Evolutionary conservation across 2,113 vertebrate species (phyloP).

Genomic region (Actenoides lindsayi): DNA sequence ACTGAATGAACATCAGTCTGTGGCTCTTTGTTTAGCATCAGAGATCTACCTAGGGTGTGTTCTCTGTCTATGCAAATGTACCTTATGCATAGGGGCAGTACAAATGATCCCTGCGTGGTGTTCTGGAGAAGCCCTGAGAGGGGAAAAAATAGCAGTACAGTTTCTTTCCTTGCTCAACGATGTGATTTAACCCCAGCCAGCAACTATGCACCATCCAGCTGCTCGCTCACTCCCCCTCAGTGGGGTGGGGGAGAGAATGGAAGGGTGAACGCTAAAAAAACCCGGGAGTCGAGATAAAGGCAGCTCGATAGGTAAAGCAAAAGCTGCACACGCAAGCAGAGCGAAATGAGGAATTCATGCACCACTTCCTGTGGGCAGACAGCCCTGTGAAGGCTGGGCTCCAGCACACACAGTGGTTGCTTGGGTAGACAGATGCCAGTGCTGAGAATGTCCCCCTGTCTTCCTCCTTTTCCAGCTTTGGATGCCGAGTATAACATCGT

Average conservation of each 20-base stretch:
- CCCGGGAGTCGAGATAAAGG: neutral
- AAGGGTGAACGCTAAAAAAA: neutral
- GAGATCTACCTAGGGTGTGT: neutral
- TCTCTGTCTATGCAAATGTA: neutral
- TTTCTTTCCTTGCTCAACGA: neutral
- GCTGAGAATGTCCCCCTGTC: neutral
- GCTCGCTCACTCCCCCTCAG: neutral
- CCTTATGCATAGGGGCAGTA: neutral
- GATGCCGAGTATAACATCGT: neutral
- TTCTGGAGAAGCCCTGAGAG: neutral
- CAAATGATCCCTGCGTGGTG: accelerated
- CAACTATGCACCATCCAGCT: neutral
- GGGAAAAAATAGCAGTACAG: neutral
- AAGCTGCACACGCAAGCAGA: neutral
- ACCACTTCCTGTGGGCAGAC: neutral
- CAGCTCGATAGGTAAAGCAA: neutral
- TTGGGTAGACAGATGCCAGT: neutral
- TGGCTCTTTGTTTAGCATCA: neutral
- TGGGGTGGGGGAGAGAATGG: neutral
- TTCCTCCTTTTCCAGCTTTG: neutral
- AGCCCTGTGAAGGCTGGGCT: neutral
- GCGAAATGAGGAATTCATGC: neutral
- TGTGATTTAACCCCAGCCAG: neutral
- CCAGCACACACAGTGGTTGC: neutral
- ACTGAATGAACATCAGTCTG: neutral